Evolutionary conservation across 2,888 invertebrate genomes (phyloP).

Genomic region (Tyria jacobaeae): DNA sequence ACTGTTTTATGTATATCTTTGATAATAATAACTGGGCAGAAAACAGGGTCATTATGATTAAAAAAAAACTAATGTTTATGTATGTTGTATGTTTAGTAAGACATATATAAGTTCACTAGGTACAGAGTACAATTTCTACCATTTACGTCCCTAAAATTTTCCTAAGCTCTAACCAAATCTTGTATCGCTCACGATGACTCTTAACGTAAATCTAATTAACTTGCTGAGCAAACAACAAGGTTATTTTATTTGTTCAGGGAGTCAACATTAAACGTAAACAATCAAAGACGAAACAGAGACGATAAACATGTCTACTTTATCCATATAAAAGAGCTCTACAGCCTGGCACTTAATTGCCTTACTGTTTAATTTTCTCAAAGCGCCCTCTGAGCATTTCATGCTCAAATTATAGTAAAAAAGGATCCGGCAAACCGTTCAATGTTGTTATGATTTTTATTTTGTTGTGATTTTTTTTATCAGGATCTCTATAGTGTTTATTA

Average conservation of each 20-base stretch:
- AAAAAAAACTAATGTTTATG: too few relatives aligned
- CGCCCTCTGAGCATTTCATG: slow-evolving; percentile 18
- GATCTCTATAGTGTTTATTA: not conserved
- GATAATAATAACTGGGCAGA: too few relatives aligned
- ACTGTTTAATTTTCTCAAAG: slow-evolving; percentile 43
- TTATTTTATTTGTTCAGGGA: slow-evolving; percentile 14
- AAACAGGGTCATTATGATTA: too few relatives aligned
- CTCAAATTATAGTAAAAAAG: slow-evolving; percentile 25
- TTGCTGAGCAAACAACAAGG: slow-evolving; percentile 13
- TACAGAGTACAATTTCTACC: not conserved
- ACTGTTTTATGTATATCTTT: not conserved
- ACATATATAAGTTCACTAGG: not conserved
- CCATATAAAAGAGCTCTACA: slow-evolving; percentile 36
- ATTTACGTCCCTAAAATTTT: not conserved
- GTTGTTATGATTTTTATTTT: not conserved
- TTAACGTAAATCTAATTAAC: slow-evolving; percentile 12
- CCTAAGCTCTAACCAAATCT: not conserved
- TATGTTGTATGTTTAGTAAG: too few relatives aligned
- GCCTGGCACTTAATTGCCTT: slow-evolving; percentile 34
- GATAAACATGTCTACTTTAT: slow-evolving; percentile 46
- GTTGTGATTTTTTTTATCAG: not conserved
- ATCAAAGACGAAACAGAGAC: slow-evolving; percentile 38
- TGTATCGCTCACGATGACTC: not conserved
- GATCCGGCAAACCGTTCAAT: not conserved
- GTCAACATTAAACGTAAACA: slow-evolving; percentile 41